Conservation (phyloP, 2,888 invertebrate species). For the Limenitis camilla region DNA sequence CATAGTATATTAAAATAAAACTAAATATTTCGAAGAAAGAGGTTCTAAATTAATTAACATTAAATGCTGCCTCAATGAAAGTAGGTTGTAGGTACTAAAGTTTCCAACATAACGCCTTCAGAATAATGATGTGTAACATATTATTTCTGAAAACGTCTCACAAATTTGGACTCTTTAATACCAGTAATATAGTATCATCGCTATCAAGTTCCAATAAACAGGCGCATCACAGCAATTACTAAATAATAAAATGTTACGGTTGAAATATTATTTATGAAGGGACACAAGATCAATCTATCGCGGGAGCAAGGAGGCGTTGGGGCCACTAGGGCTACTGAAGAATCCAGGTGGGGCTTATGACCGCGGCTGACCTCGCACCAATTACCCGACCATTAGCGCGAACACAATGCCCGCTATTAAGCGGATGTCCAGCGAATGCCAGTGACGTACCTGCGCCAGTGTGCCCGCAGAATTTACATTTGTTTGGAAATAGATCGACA, state of each 20-base stretch:
- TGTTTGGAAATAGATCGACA: conserved; percentile 62
- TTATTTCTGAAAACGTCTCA: too few species aligned
- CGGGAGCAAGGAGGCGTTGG: conserved; percentile 27
- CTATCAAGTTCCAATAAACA: conserved; percentile 28
- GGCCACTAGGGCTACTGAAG: conserved; percentile 8
- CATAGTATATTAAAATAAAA: too few species aligned
- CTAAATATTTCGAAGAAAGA: too few species aligned
- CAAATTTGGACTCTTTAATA: too few species aligned
- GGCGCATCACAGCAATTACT: conserved; percentile 31
- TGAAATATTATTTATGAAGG: conserved; percentile 30
- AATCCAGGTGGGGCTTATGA: conserved; percentile 43
- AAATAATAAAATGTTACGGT: conserved; percentile 47
- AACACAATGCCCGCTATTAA: conserved; percentile 62
- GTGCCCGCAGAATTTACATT: conserved; percentile 62
- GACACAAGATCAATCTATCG: conserved; percentile 27
- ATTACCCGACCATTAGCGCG: conserved; percentile 64
- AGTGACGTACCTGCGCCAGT: conserved; percentile 39
- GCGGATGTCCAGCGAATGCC: conserved; percentile 51
- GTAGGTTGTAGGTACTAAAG: too few species aligned
- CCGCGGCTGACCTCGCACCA: conserved; percentile 50
- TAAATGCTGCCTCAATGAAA: too few species aligned
- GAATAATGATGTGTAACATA: too few species aligned
- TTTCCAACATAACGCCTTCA: too few species aligned
- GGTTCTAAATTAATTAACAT: too few species aligned
- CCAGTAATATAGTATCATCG: too few species aligned